Evolutionary conservation across 53 echinoderm and acorn worm species (phyloP), one percentile per base, ranked within the genome.

Genomic region (Echinometra lucunter): DNA sequence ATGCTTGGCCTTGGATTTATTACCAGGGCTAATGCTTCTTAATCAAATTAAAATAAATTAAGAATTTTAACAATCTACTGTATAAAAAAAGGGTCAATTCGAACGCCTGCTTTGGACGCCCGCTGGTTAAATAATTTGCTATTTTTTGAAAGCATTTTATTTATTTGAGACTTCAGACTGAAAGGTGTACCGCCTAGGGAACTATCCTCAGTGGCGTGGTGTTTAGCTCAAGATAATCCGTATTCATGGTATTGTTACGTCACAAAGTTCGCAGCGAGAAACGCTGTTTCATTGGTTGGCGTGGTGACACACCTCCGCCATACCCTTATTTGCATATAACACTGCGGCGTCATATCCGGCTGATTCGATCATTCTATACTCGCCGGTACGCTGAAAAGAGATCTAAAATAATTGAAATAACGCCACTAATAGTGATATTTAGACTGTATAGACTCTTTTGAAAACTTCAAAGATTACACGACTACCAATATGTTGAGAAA

Each of bases 401-500:
- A 78, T 19, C 17, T 85, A 49, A n/a, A 85, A 85, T 47, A 85
- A 85, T 85, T 45, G 47, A 28, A 85, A 85, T 28, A 28, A 13
- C 47, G 0, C 42, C 19, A 15, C 11, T 38, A 89, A 37, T 89
- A 11, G 11, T 89, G 17, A 89, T n/a, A 60, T 58, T 89, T 60
- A 89, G 40, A 6, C 25, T 17, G 25, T 21, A 89, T 17, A 11
- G 23, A 63, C 63, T 15, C 21, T 89, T 37, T 49, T 3, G 35
- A 13, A 35, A 38, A 21, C 38, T 89, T 63, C 21, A 89, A 37
- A 69, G 60, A 44, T 69, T 23, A 91, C 23, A 40, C 4, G 9
- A 44, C 45, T 91, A 78, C 83, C 66, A 94, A 45, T 11, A 97
- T 97, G 97, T 96, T 97, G 70, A 80, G 97, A 58, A 95, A 95